phyloP scores from a whole-genome alignment of 2,113 vertebrate genomes.

The Mandrillus leucophaeus region DNA sequence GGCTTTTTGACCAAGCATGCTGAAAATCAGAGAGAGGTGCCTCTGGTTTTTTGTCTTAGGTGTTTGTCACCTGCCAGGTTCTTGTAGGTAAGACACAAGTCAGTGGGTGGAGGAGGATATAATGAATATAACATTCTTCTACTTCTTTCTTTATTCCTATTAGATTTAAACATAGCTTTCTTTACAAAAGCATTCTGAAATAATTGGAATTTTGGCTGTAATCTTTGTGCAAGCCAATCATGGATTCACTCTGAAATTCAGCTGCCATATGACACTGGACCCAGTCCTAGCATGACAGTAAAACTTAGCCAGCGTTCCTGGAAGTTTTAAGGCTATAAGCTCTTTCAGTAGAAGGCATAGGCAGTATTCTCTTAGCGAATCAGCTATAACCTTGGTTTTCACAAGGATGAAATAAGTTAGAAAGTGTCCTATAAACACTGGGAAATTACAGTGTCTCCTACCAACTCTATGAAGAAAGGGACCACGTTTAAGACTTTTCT shows the following conservation, averaged over 20 bases:
- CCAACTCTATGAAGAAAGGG: background rate
- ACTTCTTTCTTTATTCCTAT: background rate
- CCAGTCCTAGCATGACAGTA: background rate
- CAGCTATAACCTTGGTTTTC: background rate
- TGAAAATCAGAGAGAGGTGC: background rate
- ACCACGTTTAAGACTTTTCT: background rate
- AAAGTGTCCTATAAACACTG: background rate
- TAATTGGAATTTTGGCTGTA: conserved; percentile 21
- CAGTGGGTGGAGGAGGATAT: background rate
- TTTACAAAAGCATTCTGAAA: background rate
- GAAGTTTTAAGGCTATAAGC: background rate
- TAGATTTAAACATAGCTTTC: conserved; percentile 23
- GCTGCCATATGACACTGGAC: background rate
- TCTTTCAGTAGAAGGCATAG: background rate
- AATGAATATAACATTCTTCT: background rate
- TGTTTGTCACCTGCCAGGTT: background rate
- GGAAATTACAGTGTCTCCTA: background rate
- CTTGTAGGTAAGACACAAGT: background rate
- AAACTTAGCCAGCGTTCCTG: background rate
- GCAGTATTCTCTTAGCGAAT: background rate
- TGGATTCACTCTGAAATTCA: background rate
- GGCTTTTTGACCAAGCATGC: background rate
- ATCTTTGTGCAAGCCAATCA: background rate
- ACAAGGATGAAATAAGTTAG: background rate
- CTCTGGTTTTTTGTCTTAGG: background rate